Conservation (phyloP, 2,888 invertebrate genomes). For the Leucophenga montana region DNA sequence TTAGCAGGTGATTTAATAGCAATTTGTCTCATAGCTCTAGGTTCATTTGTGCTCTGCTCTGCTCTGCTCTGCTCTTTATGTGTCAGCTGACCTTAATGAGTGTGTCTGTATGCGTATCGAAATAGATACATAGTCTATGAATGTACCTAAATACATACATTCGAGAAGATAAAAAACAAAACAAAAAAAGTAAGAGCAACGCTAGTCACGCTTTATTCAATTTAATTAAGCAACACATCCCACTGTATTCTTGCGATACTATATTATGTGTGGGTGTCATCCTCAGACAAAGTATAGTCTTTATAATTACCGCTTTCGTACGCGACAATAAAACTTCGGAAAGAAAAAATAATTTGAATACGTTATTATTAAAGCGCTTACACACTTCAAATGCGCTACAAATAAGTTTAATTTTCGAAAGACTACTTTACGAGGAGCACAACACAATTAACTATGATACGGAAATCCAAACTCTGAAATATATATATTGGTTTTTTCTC, state of each 20-base stretch:
- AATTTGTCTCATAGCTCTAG: not conserved
- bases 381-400: not conserved
- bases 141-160: not conserved
- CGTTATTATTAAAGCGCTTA: not conserved
- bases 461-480: no score
- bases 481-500: no score
- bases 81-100: slow-evolving; percentile 22
- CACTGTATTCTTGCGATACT: slow-evolving; percentile 10
- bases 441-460: no score
- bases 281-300: slow-evolving; percentile 2
- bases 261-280: slow-evolving; percentile 14
- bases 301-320: slow-evolving; percentile 40
- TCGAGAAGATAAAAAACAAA: not conserved
- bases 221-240: slow-evolving; percentile 51
- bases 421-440: no score
- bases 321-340: no score
- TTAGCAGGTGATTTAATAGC: no score
- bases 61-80: slow-evolving; percentile 11
- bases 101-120: no score
- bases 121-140: not conserved
- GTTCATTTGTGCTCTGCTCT: not conserved
- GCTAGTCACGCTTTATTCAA: slow-evolving; percentile 56
- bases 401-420: no score
- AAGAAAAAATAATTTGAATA: not conserved
- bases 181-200: slow-evolving; percentile 46